Evolutionary conservation across 2,113 vertebrate species (phyloP), one percentile per base, ranked within the genome.

Genomic region (Bufo gargarizans): DNA sequence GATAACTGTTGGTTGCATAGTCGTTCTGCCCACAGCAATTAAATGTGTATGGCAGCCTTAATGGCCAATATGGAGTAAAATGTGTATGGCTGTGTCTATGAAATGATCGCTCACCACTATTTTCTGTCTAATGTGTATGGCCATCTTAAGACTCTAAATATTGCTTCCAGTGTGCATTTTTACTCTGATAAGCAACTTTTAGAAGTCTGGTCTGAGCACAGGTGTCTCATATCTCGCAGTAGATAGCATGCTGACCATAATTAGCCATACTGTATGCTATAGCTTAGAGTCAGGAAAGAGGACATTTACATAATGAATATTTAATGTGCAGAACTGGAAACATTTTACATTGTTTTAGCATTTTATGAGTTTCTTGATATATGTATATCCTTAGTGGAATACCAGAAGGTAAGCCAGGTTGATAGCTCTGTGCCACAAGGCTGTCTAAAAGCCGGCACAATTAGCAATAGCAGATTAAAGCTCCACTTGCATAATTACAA

Each of bases 401-500:
- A 71, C 10, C 63, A 69, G 77, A 22, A 71, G 83, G 69, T 79
- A 53, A 80, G 19, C 59, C 47, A 58, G n/a, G 49, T 65, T 43
- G 61, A 43, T 71, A 43, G 86, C 50, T 80, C 12, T 22, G 20
- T 77, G 43, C 85, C 12, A 53, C 20, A 61, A 78, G 19, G 59
- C 47, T 20, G 55, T 86, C 56, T 7, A 50, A 22, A 43, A 78
- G 50, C 3, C 74, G 13, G 47, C 63, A 77, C 83, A 85, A 78
- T 65, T 61, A 80, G 86, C 20, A 33, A 80, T 4, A 16, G 50
- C 77, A 69, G 49, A 87, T 80, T 87, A 71, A 87, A 69, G 22
- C 49, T 47, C 67, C 22, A 56, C 22, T 80, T 56, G 47, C 56
- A 22, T 78, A 80, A 87, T 87, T 58, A 86, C 63, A 87, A 80